Evolutionary conservation across 1,140 invertebrate species (phyloP), one percentile per base, ranked within the genome.

Genomic region (Mya arenaria): DNA sequence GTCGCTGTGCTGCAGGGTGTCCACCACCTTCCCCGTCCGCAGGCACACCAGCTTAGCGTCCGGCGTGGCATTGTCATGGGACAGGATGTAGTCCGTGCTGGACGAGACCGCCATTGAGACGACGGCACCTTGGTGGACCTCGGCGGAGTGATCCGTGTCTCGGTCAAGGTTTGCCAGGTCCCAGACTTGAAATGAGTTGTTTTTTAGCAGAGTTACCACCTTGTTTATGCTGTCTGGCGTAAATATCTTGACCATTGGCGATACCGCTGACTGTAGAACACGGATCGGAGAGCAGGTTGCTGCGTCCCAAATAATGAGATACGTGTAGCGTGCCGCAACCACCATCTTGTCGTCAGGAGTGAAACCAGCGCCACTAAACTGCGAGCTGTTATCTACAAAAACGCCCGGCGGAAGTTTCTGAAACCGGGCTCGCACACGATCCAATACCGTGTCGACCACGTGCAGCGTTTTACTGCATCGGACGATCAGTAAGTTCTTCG

Each of bases 171-270:
- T 91, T 65, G 89, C 79, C 4, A 92, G 68, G 66, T 90, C 87
- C 91, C 91, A 92, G 5, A 90, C 90, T 82, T 91, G 89, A 39
- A 92, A 83, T 1, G 86, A 78, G 68, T 89, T 87, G 84, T 92
- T 85, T 13, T 83, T 75, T 1, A 89, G 79, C 4, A 91, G 71
- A 8, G 86, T 86, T 10, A 89, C 88, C 4, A 85, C 87, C 81
- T 89, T 90, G 81, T 89, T 89, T 19, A 85, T 62, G n/a, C 63
- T 73, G n/a, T 85, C 71, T 6, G 87, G 89, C 15, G 88, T 88
- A 75, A 88, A 89, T 0, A 92, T 60, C 55, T 81, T 87, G 3
- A 72, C 52, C 10, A 89, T 86, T 8, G 86, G 85, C 5, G 84
- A 86, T 13, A 86, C 79, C 3, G 86, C 75, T 0, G 88, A 84